Conservation (phyloP, 2,797 vertebrate genomes). For the Echiichthys vipera region DNA sequence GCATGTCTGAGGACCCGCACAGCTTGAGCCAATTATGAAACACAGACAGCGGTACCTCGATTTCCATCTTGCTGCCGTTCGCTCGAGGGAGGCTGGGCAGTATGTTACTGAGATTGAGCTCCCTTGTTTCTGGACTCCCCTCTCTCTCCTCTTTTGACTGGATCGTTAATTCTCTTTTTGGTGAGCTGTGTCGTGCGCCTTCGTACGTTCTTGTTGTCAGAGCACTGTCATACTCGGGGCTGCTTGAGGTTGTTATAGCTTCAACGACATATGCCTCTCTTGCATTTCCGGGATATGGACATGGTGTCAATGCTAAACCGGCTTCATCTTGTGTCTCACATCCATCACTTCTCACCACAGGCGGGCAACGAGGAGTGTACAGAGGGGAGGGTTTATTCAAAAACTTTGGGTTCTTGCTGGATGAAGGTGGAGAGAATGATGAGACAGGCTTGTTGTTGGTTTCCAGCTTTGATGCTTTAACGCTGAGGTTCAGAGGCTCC, state of each 20-base stretch:
- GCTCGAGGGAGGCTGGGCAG: constrained; percentile 42
- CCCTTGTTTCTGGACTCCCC: constrained; percentile 14
- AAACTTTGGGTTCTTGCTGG: constrained; percentile 81
- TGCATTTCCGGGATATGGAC: not conserved
- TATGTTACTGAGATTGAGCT: constrained; percentile 2
- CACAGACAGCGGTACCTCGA: constrained; percentile 82
- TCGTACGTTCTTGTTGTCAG: not conserved
- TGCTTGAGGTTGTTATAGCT: not conserved
- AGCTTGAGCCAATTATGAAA: constrained; percentile 76
- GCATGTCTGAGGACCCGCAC: constrained; percentile 34
- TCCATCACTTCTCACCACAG: constrained; percentile 25
- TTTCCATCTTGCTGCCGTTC: constrained; percentile 77
- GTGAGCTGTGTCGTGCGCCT: constrained; percentile 2
- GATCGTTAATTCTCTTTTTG: constrained; percentile 18
- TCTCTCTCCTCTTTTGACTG: constrained; percentile 23
- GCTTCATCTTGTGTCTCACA: constrained; percentile 39
- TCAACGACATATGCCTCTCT: constrained; percentile 10
- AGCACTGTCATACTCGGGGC: constrained; percentile 6
- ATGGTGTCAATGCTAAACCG: not conserved
- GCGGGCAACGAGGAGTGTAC: constrained; percentile 50
- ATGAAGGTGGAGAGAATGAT: constrained; percentile 71
- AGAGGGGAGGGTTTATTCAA: constrained; percentile 81
- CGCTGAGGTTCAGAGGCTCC: constrained; percentile 83
- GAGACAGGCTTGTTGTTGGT: constrained; percentile 59
- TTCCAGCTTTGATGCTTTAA: constrained; percentile 53